Evolutionary conservation across 2,113 vertebrate species (phyloP).

Genomic region (Equus quagga): DNA sequence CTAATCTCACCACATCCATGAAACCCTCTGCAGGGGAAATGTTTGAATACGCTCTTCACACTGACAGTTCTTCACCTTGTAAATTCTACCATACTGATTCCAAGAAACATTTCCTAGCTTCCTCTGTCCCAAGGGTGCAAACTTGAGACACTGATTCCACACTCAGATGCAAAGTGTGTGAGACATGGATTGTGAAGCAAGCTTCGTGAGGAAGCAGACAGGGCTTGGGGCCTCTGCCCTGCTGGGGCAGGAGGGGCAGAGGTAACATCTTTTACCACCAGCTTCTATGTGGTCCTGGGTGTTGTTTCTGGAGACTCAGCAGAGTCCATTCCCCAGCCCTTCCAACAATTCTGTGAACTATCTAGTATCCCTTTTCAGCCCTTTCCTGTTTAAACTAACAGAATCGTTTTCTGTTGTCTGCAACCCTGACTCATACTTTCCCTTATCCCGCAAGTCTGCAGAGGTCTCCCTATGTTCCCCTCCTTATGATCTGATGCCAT

Average conservation of each 20-base stretch:
- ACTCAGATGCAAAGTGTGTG: background rate
- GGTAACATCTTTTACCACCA: background rate
- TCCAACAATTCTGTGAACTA: background rate
- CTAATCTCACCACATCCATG: background rate
- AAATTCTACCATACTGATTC: background rate
- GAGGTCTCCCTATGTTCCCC: background rate
- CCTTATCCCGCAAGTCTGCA: background rate
- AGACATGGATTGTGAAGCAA: background rate
- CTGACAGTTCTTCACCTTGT: fast-evolving
- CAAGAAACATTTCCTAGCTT: background rate
- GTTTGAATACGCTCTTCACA: background rate
- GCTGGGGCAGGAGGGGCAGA: background rate
- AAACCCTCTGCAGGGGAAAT: background rate
- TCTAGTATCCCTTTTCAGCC: background rate
- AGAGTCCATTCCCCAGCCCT: background rate
- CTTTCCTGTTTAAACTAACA: background rate
- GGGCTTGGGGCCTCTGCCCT: background rate
- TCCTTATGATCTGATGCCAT: background rate
- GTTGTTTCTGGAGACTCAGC: background rate
- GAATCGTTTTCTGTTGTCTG: background rate
- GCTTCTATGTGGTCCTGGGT: background rate
- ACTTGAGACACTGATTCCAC: background rate
- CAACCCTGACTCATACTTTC: background rate
- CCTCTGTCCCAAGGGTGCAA: background rate
- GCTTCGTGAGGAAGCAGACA: background rate